A percentile compares a stretch with the other conserved stretches of the same genome.
Evolutionary conservation across 2,797 vertebrate species (phyloP).

Genomic region (Coregonus suidteri): DNA sequence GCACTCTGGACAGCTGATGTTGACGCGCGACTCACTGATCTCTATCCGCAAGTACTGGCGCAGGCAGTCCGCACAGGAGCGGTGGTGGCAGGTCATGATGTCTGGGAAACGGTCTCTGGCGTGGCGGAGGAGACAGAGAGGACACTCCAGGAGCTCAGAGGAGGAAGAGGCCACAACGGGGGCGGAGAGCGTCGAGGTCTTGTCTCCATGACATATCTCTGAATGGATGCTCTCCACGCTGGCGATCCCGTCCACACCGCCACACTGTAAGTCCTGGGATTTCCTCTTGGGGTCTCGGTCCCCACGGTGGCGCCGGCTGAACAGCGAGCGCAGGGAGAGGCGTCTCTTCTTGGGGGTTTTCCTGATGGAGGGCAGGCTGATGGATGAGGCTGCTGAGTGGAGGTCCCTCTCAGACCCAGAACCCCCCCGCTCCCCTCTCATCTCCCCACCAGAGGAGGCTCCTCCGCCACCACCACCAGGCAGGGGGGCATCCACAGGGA

Average conservation of each 20-base stretch:
- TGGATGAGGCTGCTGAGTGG: constrained; percentile 90
- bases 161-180: constrained; percentile 72
- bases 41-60: constrained; percentile 97
- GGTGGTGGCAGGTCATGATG: constrained; percentile 98
- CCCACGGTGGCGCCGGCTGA: constrained; percentile 75
- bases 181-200: constrained; percentile 74
- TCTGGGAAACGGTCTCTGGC: constrained; percentile 93
- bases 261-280: constrained; percentile 72
- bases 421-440: constrained; percentile 66
- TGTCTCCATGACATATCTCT: constrained; percentile 85
- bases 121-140: constrained; percentile 92
- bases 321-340: constrained; percentile 89
- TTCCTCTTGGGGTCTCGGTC: constrained; percentile 80
- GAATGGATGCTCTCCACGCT: constrained; percentile 87
- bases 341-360: constrained; percentile 94
- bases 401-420: constrained; percentile 94
- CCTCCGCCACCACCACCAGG: constrained; percentile 11
- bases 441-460: constrained; percentile 66
- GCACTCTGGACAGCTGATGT: constrained; percentile 98
- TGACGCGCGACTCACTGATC: constrained; percentile 96
- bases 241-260: constrained; percentile 79
- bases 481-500: constrained; percentile 14
- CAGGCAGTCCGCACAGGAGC: constrained; percentile 96
- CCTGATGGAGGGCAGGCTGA: constrained; percentile 90
- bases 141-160: constrained; percentile 91